Evolutionary conservation across 2,797 vertebrate genomes (phyloP).

Genomic region (Oryzias sinensis): DNA sequence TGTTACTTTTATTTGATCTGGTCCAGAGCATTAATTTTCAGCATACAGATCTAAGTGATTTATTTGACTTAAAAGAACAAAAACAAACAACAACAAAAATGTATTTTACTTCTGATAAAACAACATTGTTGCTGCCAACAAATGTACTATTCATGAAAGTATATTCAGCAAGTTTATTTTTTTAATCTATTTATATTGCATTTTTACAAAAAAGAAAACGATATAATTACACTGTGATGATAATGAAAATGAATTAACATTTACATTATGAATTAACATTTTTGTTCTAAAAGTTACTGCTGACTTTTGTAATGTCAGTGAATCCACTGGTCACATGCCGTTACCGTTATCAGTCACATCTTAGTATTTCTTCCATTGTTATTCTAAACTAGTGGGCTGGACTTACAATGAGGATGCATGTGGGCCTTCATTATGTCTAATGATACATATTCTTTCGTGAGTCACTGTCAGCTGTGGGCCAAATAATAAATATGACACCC

Average conservation of each 20-base stretch:
- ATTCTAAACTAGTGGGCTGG: conserved; percentile 10
- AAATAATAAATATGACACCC: conserved; percentile 67
- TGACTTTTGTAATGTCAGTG: no score
- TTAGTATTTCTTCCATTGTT: conserved; percentile 3
- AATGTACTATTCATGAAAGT: no score
- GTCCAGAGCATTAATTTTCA: conserved; percentile 8
- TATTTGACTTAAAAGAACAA: conserved; percentile 1
- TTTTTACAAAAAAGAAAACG: conserved; percentile 10
- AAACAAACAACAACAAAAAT: background rate
- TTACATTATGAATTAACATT: conserved; percentile 51
- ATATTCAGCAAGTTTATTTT: background rate
- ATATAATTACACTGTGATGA: conserved; percentile 18
- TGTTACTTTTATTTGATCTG: conserved; percentile 9
- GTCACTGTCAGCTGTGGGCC: conserved; percentile 46
- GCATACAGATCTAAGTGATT: conserved; percentile 11
- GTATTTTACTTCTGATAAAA: no score
- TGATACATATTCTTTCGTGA: conserved; percentile 38
- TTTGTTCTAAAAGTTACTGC: conserved; percentile 43
- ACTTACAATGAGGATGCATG: conserved; percentile 5
- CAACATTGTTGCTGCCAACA: no score
- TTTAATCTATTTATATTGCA: background rate
- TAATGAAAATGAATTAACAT: conserved; percentile 39
- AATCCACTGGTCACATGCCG: no score
- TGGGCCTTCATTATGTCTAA: conserved; percentile 28
- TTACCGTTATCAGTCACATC: conserved; percentile 14